Evolutionary conservation across 2,797 vertebrate species (phyloP).

Genomic region (Ibycter americanus): DNA sequence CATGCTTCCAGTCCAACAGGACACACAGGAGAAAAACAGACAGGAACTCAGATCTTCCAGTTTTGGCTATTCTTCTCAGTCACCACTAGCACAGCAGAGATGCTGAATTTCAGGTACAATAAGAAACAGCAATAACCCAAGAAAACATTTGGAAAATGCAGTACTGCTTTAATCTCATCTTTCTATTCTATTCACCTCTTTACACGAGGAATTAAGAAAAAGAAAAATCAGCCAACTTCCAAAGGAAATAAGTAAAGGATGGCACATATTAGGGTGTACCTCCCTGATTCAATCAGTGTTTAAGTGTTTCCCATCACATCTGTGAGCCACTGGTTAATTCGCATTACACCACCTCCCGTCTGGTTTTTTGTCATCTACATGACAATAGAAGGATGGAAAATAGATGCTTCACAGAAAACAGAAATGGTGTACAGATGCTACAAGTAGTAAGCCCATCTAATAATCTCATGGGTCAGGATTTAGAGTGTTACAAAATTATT

Average conservation of each 20-base stretch:
- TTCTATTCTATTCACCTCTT: background rate
- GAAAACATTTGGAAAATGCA: background rate
- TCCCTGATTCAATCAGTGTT: background rate
- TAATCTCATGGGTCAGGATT: background rate
- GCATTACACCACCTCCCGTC: background rate
- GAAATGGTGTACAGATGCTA: background rate
- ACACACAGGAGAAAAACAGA: background rate
- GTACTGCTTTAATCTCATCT: background rate
- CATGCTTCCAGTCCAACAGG: background rate
- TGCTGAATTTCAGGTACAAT: background rate
- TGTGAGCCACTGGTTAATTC: background rate
- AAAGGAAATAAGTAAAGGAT: background rate
- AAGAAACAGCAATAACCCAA: background rate
- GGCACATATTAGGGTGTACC: no score
- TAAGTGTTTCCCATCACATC: background rate
- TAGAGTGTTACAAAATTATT: background rate
- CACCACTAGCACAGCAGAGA: background rate
- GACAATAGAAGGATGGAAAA: background rate
- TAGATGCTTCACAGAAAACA: background rate
- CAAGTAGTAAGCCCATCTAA: background rate
- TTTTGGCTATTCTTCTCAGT: accelerated
- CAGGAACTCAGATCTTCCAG: background rate
- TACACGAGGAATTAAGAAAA: background rate
- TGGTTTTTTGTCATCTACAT: background rate
- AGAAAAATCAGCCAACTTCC: background rate